Evolutionary conservation across 2,888 invertebrate species (phyloP), one percentile per base, ranked within the genome.

Genomic region (Aphodius sticticus): DNA sequence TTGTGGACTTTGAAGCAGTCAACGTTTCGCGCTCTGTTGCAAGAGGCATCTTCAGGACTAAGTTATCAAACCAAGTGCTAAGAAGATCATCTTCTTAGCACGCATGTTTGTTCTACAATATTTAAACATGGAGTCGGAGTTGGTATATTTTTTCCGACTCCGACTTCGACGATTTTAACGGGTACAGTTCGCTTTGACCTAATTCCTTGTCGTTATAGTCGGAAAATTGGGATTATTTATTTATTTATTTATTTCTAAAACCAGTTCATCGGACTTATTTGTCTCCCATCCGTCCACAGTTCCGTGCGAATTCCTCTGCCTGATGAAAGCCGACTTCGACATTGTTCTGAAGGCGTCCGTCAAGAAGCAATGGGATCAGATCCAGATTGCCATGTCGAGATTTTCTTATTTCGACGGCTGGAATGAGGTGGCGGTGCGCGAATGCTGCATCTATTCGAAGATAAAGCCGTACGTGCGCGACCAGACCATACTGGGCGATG

Each of bases 381-480:
- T 94, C 15, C 90, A 90, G 74, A 88, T 88, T 6, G 92, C 93
- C 0, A 91, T 94, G 90, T 89, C 91, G 3, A 90, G 90, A 72
- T 94, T 94, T 82, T 91, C 91, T 74, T 94, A 94, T 85, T 94
- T 94, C 84, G 91, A 93, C 83, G 90, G 90, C 12, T 92, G 93
- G 88, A 91, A 91, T 83, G 91, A 92, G 86, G 90, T 91, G 0
- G 90, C 92, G 0, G 90, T 91, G 77, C 90, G 93, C 74, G 94
- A 94, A 87, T 93, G 93, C 84, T 94, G 93, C 84, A 92, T 94
- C 83, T 89, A 93, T 36, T 92, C 93, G 5, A 93, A 92, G 88
- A 91, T 93, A 85, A 92, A 91, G 85, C 87, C 90, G 1, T 94
- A 90, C 84, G 88, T 88, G 16, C 82, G 88, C 0, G 91, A 92